phyloP scores from a whole-genome alignment of 2,797 vertebrate genomes.

The Gymnoscopelus microlampas region DNA sequence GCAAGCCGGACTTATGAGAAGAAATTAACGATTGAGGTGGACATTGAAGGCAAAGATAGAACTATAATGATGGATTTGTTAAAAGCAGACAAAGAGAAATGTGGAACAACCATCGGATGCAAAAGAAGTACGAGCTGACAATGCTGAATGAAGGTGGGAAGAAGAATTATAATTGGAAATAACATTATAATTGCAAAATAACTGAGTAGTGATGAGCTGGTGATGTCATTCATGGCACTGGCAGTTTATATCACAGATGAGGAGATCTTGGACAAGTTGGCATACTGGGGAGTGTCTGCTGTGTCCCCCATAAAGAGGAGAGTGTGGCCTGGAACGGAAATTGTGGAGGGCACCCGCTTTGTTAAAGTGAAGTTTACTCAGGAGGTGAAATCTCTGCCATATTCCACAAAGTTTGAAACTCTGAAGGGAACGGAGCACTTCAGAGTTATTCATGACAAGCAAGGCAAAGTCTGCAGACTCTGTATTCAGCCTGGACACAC shows the following conservation, averaged over 20 bases:
- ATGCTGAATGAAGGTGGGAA: background rate
- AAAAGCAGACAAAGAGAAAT: too few species aligned
- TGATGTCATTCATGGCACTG: background rate
- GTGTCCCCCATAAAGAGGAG: too few species aligned
- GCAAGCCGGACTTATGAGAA: too few species aligned
- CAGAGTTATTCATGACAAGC: slow-evolving; percentile 23
- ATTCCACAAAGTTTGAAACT: slow-evolving; percentile 8
- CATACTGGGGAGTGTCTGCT: slow-evolving; percentile 10
- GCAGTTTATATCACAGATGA: background rate
- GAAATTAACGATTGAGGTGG: too few species aligned
- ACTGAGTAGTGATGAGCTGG: background rate
- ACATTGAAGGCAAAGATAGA: too few species aligned
- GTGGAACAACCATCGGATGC: background rate
- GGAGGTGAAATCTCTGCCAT: slow-evolving; percentile 15
- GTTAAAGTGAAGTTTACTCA: slow-evolving; percentile 3
- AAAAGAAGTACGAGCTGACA: background rate
- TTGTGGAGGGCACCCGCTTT: background rate
- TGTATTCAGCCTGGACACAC: slow-evolving; percentile 18
- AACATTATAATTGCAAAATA: background rate
- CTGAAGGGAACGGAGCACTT: too few species aligned
- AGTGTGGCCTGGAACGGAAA: too few species aligned
- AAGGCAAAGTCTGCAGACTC: slow-evolving; percentile 5
- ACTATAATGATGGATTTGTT: too few species aligned
- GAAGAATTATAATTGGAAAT: background rate
- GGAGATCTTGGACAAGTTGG: background rate